phyloP scores from a whole-genome alignment of 2,797 vertebrate species.

The Lacerta bilineata region DNA sequence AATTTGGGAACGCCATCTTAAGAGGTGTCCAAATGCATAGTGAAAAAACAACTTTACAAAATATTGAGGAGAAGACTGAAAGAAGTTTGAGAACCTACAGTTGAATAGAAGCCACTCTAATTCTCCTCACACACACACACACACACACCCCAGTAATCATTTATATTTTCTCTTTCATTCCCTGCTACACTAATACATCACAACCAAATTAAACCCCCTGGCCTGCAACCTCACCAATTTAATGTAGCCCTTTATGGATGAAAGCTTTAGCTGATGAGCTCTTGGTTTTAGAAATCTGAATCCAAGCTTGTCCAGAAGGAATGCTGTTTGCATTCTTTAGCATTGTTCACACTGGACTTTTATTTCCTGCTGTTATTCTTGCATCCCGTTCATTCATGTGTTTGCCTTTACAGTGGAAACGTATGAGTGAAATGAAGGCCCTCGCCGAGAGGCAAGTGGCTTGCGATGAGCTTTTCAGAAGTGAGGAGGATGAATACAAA shows the following conservation, averaged over 20 bases:
- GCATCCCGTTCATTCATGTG: not conserved
- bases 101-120: not conserved
- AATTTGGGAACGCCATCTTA: too few species aligned
- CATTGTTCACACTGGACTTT: not conserved
- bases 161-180: not conserved
- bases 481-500: constrained; percentile 91
- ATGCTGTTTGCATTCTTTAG: too few species aligned
- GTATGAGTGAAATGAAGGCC: constrained; percentile 80
- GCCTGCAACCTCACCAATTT: not conserved
- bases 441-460: constrained; percentile 83
- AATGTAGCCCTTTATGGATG: not conserved
- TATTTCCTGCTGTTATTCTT: not conserved
- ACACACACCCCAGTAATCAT: not conserved
- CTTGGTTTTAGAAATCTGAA: not conserved
- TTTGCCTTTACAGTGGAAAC: constrained; percentile 84
- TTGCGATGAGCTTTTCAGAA: constrained; percentile 89
- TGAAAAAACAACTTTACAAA: too few species aligned
- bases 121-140: not conserved
- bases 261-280: not conserved
- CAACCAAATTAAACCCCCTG: not conserved
- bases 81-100: too few species aligned
- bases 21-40: too few species aligned
- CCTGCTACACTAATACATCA: not conserved
- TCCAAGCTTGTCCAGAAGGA: not conserved
- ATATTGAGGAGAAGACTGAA: not conserved